These are phyloP conservation scores for Lutjanus campechanus DNA, from an alignment of 2,797 vertebrate genomes.

Conservation along the genomic window DNA sequence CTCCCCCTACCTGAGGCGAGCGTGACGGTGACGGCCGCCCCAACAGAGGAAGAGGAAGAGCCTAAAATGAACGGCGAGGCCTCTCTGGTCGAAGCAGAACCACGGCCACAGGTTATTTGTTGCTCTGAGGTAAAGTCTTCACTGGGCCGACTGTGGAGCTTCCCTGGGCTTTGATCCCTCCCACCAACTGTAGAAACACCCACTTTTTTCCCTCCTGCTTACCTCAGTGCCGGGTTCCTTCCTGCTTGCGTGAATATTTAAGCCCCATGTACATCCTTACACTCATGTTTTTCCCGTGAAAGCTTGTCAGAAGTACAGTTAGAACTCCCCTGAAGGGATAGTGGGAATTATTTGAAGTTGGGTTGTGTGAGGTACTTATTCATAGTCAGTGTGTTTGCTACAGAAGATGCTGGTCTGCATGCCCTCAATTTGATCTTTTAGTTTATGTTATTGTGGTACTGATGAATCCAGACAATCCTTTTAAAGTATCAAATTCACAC, in stretches of 20 bases:
- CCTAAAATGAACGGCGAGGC: slow-evolving; percentile 94
- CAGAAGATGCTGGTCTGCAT: too few relatives aligned
- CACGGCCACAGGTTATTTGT: slow-evolving; percentile 96
- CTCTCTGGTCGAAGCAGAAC: slow-evolving; percentile 89
- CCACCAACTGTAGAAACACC: slow-evolving; percentile 74
- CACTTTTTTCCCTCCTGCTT: slow-evolving; percentile 61
- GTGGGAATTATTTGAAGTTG: too few relatives aligned
- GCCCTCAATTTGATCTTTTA: too few relatives aligned
- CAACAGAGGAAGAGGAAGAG: slow-evolving; percentile 83
- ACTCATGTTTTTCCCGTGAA: slow-evolving; percentile 30
- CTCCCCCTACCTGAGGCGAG: slow-evolving; percentile 69
- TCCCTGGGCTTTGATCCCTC: slow-evolving; percentile 67
- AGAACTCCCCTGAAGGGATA: slow-evolving; percentile 1
- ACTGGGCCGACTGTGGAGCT: slow-evolving; percentile 76
- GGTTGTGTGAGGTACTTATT: too few relatives aligned
- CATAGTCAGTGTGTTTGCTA: too few relatives aligned
- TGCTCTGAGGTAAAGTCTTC: slow-evolving; percentile 97
- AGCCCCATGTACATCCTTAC: slow-evolving; percentile 67
- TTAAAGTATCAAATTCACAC: too few relatives aligned
- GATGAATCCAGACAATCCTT: too few relatives aligned
- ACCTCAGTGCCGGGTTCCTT: slow-evolving; percentile 82
- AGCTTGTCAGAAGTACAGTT: background rate
- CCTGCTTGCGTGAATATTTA: slow-evolving; percentile 79
- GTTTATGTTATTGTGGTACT: too few relatives aligned
- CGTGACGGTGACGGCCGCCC: slow-evolving; percentile 54